Evolutionary conservation across 2,888 invertebrate species (phyloP).

Genomic region (Eurytoma californica): DNA sequence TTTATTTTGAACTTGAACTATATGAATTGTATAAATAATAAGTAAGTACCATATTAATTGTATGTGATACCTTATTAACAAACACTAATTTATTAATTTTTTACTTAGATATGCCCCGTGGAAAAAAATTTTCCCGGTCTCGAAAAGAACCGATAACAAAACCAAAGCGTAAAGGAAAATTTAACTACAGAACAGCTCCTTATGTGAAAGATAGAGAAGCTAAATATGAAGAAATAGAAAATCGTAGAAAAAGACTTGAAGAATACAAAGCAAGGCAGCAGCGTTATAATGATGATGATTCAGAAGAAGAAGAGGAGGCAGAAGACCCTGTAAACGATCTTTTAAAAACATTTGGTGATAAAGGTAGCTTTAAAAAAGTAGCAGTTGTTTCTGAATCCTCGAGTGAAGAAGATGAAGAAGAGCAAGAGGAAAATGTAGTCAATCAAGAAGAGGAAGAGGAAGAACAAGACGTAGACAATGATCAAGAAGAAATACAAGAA

Average conservation of each 20-base stretch:
- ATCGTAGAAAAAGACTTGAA: conserved; percentile 69
- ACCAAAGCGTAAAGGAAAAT: conserved; percentile 67
- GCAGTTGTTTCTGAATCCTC: conserved; percentile 73
- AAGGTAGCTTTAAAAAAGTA: conserved; percentile 59
- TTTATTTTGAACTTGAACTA: background rate
- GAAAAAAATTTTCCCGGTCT: conserved; percentile 42
- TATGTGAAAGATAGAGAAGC: conserved; percentile 69
- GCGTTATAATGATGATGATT: conserved; percentile 73
- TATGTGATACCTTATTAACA: background rate
- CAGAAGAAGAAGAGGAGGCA: conserved; percentile 77
- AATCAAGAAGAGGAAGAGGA: conserved; percentile 46
- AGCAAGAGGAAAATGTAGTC: conserved; percentile 41
- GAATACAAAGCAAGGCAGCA: conserved; percentile 76
- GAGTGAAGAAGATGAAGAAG: conserved; percentile 59
- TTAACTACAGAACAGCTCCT: conserved; percentile 66
- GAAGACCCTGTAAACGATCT: conserved; percentile 77
- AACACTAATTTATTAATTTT: background rate
- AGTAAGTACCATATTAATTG: background rate
- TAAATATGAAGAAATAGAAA: conserved; percentile 69
- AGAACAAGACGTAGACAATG: conserved; percentile 49
- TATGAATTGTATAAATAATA: conserved; percentile 13
- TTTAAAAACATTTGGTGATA: conserved; percentile 75
- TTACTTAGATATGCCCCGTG: conserved; percentile 43
- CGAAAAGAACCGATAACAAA: conserved; percentile 58
- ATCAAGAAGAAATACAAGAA: conserved; percentile 59